phyloP scores from a whole-genome alignment of 1,140 invertebrate genomes.

The Drosophila sulfurigaster region DNA sequence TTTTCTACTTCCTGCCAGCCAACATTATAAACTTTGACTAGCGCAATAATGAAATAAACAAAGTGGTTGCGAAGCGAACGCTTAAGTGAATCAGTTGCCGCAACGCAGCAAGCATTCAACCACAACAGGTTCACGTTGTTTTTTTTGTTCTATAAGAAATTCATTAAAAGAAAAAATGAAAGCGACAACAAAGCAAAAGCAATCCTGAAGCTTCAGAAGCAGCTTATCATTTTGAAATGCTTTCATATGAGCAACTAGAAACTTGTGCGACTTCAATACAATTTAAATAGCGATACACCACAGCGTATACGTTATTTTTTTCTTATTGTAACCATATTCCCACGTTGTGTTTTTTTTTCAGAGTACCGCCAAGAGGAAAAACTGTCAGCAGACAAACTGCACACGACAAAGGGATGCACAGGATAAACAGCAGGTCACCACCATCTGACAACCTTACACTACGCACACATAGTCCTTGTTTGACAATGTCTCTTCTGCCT shows the following conservation, averaged over 20 bases:
- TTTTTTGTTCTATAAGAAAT: too few species aligned
- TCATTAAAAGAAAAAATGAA: constrained; percentile 12
- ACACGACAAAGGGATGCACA: constrained; percentile 38
- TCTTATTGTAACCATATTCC: not conserved
- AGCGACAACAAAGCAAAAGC: not conserved
- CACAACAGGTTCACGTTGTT: not conserved
- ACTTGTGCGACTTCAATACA: not conserved
- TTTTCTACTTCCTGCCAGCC: constrained; percentile 6
- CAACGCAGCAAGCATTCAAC: constrained; percentile 4
- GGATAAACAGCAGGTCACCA: constrained; percentile 28
- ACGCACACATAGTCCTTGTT: constrained; percentile 15
- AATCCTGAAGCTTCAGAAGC: not conserved
- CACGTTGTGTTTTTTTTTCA: not conserved
- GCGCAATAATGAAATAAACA: constrained; percentile 34
- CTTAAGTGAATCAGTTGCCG: constrained; percentile 36
- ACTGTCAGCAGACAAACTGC: constrained; percentile 3
- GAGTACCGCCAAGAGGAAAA: not conserved
- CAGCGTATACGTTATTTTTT: constrained; percentile 6
- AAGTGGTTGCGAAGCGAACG: constrained; percentile 16
- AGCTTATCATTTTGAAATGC: not conserved
- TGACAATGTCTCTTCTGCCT: constrained; percentile 31
- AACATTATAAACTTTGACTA: constrained; percentile 19
- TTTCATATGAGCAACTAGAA: not conserved
- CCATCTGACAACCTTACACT: constrained; percentile 29
- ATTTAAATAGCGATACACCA: not conserved